phyloP scores from a whole-genome alignment of 2,888 invertebrate genomes.

The Stenchaetothrips biformis region DNA sequence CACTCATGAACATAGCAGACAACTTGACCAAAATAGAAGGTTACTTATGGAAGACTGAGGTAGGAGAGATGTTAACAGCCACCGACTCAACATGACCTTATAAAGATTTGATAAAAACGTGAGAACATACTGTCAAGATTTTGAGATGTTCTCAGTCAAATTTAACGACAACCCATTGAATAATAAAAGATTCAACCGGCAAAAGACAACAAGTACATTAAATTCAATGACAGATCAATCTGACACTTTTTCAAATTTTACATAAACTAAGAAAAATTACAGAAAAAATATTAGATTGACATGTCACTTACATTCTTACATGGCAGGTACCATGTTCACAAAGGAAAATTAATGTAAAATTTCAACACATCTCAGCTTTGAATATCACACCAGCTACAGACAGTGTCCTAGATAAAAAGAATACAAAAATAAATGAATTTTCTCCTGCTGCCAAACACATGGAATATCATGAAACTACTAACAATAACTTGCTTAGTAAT shows the following conservation, averaged over 20 bases:
- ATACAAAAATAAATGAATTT: background rate
- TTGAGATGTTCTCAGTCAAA: background rate
- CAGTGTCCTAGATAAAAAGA: background rate
- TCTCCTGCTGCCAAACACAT: background rate
- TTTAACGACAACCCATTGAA: background rate
- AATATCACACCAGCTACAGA: too few relatives aligned
- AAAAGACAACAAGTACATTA: background rate
- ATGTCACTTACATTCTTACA: background rate
- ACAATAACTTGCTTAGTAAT: too few relatives aligned
- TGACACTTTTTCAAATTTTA: background rate
- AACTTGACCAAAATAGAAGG: background rate
- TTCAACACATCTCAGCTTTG: background rate
- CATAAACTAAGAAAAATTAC: background rate
- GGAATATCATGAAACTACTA: too few relatives aligned
- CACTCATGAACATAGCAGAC: background rate
- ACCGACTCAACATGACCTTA: background rate
- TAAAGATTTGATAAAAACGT: background rate
- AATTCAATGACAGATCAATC: background rate
- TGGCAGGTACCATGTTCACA: background rate
- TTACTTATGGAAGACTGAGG: background rate
- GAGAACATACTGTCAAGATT: background rate
- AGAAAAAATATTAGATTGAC: background rate
- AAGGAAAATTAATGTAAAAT: background rate
- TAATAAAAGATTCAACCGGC: background rate
- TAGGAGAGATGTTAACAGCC: background rate